These are phyloP conservation scores for Thymelicus lineola DNA, from an alignment of 2,888 invertebrate genomes.

Conservation along the genomic window DNA sequence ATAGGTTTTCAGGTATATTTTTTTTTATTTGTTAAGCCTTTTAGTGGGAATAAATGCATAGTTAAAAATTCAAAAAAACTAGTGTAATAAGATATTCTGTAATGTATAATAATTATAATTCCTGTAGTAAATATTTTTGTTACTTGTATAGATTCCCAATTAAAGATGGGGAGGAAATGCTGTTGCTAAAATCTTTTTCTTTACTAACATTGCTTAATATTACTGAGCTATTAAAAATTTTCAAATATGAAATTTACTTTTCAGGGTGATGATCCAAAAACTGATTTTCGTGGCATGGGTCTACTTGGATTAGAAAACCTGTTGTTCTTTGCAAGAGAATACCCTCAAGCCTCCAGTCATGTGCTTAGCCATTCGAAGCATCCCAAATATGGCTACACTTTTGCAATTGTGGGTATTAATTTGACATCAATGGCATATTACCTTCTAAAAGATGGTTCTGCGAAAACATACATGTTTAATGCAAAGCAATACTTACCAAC, in stretches of 20 bases:
- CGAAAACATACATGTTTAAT: constrained; percentile 97
- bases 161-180: too few species aligned
- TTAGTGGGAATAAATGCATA: too few species aligned
- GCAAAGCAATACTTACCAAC: constrained; percentile 87
- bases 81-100: too few species aligned
- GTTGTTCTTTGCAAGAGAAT: constrained; percentile 93
- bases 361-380: constrained; percentile 95
- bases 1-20: constrained; percentile 94
- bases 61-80: too few species aligned
- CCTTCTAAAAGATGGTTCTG: constrained; percentile 91
- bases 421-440: constrained; percentile 95
- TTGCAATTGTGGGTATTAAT: constrained; percentile 97
- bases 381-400: constrained; percentile 95
- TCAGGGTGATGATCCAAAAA: constrained; percentile 98
- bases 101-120: too few species aligned
- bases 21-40: too few species aligned
- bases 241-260: constrained; percentile 53
- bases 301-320: constrained; percentile 96
- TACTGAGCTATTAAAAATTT: too few species aligned
- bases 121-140: too few species aligned
- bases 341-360: constrained; percentile 91
- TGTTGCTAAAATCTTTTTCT: too few species aligned
- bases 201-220: too few species aligned
- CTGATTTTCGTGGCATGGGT: constrained; percentile 99
- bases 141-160: too few species aligned